Evolutionary conservation across 1,140 invertebrate species (phyloP).

Genomic region (Venturia canescens): DNA sequence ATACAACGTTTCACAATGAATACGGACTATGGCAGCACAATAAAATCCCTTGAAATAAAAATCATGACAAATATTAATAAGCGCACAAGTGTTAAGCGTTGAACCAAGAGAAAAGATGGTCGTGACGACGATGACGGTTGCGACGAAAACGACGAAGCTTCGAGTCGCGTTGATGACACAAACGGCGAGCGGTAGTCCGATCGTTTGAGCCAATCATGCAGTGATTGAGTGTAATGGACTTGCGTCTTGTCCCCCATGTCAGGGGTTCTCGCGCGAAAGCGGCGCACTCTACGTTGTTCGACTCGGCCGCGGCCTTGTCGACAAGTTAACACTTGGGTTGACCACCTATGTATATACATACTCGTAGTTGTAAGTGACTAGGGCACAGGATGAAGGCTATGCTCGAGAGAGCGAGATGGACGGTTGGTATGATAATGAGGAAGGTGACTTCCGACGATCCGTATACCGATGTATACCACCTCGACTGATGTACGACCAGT

Average conservation of each 20-base stretch:
- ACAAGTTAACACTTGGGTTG: conserved; percentile 68
- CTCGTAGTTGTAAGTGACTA: conserved; percentile 71
- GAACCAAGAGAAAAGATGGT: neutral
- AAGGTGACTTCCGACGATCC: conserved; percentile 78
- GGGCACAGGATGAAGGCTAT: conserved; percentile 76
- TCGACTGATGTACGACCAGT: conserved; percentile 27
- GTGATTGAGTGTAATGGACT: conserved; percentile 78
- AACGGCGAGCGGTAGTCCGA: conserved; percentile 72
- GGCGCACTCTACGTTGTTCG: conserved; percentile 44
- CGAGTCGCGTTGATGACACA: conserved; percentile 51
- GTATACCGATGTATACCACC: conserved; percentile 58
- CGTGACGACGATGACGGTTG: neutral
- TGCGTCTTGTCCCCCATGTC: conserved; percentile 76
- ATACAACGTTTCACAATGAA: no score
- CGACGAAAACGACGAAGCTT: conserved; percentile 38
- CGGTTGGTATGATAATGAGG: conserved; percentile 77
- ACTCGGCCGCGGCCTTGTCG: conserved; percentile 45
- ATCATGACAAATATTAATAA: no score
- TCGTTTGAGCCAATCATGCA: conserved; percentile 77
- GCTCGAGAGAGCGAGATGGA: conserved; percentile 68
- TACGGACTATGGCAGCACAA: no score
- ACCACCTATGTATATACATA: conserved; percentile 60
- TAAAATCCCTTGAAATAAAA: no score
- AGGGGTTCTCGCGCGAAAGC: conserved; percentile 69
- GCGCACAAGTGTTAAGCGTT: neutral